Evolutionary conservation across 2,888 invertebrate species (phyloP).

Genomic region (Anagyrus pseudococci): DNA sequence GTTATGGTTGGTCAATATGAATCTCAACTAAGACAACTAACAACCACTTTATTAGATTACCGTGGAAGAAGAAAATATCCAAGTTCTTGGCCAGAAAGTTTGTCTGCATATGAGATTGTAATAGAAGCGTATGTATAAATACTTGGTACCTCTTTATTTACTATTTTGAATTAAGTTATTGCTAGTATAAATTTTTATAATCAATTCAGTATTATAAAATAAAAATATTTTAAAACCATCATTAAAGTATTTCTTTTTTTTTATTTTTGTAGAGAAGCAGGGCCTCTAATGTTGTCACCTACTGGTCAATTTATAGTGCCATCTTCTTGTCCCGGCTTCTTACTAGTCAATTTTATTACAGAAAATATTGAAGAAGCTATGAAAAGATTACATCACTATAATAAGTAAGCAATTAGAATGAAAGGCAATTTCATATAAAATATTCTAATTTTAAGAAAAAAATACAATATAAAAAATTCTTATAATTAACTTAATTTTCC

Average conservation of each 20-base stretch:
- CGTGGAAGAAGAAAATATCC: conserved; percentile 73
- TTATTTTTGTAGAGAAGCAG: conserved; percentile 75
- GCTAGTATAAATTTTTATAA: no score
- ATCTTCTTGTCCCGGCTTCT: conserved; percentile 86
- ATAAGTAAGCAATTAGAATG: conserved; percentile 67
- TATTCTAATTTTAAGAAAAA: not conserved
- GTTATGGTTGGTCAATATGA: conserved; percentile 88
- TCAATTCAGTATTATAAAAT: no score
- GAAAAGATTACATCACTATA: conserved; percentile 74
- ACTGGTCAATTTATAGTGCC: conserved; percentile 94
- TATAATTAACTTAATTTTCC: no score
- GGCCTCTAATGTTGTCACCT: conserved; percentile 91
- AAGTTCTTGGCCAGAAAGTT: conserved; percentile 73
- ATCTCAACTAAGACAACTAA: conserved; percentile 80
- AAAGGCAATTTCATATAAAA: conserved; percentile 1
- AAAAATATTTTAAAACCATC: no score
- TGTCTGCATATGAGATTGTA: conserved; percentile 81
- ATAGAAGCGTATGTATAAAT: conserved; percentile 81
- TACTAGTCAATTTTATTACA: conserved; percentile 83
- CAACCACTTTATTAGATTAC: conserved; percentile 84
- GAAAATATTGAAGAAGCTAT: conserved; percentile 79
- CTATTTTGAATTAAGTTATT: no score
- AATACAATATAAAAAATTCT: conserved; percentile 8
- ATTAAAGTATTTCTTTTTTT: conserved; percentile 5
- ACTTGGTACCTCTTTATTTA: no score